Percentiles rank a stretch among this genome's conserved stretches.
Evolutionary conservation across 1,140 invertebrate genomes (phyloP).

Genomic region (Callitettix versicolor): DNA sequence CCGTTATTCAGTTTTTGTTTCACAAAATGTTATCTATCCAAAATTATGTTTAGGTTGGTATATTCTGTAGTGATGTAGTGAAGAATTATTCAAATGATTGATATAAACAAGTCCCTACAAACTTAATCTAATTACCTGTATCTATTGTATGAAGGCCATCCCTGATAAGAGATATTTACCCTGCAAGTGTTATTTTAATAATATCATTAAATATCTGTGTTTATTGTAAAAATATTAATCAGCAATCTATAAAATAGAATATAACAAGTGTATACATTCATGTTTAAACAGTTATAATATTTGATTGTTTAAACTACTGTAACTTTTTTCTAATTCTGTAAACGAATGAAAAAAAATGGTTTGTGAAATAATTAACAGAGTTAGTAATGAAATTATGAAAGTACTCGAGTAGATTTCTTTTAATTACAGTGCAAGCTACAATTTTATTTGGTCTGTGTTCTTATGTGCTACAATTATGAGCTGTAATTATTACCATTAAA

Average conservation of each 20-base stretch:
- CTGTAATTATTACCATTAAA: no score
- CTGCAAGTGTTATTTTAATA: constrained; percentile 21
- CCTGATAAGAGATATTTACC: constrained; percentile 22
- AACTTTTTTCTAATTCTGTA: background rate
- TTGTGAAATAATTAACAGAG: background rate
- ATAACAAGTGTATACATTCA: constrained; percentile 7
- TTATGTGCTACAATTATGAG: no score
- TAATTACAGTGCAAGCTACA: no score
- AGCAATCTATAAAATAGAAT: constrained; percentile 16
- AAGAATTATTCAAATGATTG: background rate
- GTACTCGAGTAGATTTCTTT: no score
- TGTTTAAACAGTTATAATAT: background rate
- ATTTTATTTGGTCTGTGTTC: no score
- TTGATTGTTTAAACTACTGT: background rate
- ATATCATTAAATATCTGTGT: constrained; percentile 8
- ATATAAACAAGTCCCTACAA: constrained; percentile 7
- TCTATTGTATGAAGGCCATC: constrained; percentile 25
- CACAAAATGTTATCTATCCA: background rate
- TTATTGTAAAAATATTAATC: constrained; percentile 22
- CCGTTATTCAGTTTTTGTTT: no score
- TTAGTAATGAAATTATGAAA: no score
- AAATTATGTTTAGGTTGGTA: background rate
- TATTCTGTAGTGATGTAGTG: no score
- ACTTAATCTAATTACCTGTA: constrained; percentile 23
- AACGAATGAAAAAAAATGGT: background rate